These are phyloP conservation scores for Thumatha senex DNA, from an alignment of 2,888 invertebrate genomes.

Conservation along the genomic window DNA sequence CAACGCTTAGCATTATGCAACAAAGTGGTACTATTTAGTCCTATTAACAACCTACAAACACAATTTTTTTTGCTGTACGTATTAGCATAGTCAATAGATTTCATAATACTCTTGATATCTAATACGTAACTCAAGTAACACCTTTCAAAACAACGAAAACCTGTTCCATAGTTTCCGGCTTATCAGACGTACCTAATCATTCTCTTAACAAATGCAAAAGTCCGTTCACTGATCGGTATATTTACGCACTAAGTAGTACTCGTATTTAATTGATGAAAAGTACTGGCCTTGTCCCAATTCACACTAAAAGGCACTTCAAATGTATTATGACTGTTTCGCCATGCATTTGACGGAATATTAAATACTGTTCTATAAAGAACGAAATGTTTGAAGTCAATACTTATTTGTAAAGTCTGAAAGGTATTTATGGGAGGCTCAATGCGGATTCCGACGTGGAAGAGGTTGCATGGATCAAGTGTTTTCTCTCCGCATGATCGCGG, in stretches of 20 bases:
- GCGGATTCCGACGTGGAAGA: no score
- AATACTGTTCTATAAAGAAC: not conserved
- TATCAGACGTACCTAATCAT: slow-evolving; percentile 46
- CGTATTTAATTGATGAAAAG: slow-evolving; percentile 34
- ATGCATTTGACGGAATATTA: slow-evolving; percentile 21
- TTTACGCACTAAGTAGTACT: slow-evolving; percentile 39
- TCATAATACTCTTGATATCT: slow-evolving; percentile 31
- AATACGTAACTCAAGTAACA: slow-evolving; percentile 49
- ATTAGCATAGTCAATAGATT: slow-evolving; percentile 32
- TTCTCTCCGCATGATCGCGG: no score
- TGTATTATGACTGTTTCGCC: slow-evolving; percentile 26
- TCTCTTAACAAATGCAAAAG: slow-evolving; percentile 35
- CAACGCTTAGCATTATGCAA: no score
- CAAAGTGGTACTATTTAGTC: not conserved
- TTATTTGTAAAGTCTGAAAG: no score
- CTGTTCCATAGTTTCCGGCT: slow-evolving; percentile 58
- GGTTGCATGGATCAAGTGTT: no score
- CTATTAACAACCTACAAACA: not conserved
- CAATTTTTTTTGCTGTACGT: not conserved
- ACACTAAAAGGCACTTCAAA: slow-evolving; percentile 10
- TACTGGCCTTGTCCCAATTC: slow-evolving; percentile 37
- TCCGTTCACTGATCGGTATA: slow-evolving; percentile 28
- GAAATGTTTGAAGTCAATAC: no score
- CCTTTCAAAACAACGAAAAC: slow-evolving; percentile 66
- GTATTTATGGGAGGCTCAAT: no score